These are phyloP conservation scores for Pteromalus puparum DNA, from an alignment of 1,140 invertebrate genomes.

Conservation along the genomic window DNA sequence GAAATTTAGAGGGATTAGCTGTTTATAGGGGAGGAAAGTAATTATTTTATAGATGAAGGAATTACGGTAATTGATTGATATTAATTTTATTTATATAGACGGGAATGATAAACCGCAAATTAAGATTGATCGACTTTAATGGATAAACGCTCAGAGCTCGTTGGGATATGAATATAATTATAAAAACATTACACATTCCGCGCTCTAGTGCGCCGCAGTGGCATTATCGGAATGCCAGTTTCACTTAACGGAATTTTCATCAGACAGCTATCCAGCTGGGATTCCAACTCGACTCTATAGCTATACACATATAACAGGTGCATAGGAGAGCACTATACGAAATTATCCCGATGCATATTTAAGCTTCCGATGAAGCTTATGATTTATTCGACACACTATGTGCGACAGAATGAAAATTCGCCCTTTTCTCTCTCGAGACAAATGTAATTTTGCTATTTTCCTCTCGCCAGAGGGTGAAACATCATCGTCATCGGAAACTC, in stretches of 20 bases:
- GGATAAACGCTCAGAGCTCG: not conserved
- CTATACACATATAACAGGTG: no score
- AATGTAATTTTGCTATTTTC: no score
- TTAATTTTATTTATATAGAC: not conserved
- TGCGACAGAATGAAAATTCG: no score
- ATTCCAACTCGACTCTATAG: not conserved
- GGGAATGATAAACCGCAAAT: no score
- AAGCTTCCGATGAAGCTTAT: no score
- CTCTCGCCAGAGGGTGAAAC: not conserved
- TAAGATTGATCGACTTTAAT: not conserved
- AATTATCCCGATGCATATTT: no score
- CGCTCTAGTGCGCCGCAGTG: not conserved
- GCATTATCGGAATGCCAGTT: not conserved
- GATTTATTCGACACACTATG: no score
- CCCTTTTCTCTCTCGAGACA: no score
- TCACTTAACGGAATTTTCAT: not conserved
- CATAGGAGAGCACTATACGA: no score
- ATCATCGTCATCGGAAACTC: not conserved
- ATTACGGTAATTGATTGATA: not conserved
- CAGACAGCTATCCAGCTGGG: not conserved
- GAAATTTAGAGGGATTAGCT: constrained; percentile 37
- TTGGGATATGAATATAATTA: not conserved
- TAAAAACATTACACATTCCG: not conserved
- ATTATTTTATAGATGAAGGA: no score
- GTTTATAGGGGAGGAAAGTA: no score